A percentile compares a stretch with the other conserved stretches of the same genome.
phyloP scores from a whole-genome alignment of 2,888 invertebrate genomes.

The Clistopyga incitator region DNA sequence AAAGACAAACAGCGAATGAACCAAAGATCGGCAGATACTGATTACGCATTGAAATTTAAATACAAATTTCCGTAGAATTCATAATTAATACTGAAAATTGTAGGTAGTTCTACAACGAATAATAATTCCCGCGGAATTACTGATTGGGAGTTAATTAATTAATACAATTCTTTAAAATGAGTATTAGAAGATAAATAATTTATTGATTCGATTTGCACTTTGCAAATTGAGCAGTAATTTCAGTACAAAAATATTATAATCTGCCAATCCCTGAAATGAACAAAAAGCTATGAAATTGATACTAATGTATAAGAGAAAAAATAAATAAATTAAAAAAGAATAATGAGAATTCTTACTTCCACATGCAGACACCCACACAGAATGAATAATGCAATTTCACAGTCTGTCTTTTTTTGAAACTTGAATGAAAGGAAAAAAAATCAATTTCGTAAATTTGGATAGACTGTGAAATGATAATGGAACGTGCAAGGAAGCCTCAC shows the following conservation, averaged over 20 bases:
- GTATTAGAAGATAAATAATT: too few species aligned
- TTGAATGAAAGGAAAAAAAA: not conserved
- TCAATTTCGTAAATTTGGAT: constrained; percentile 44
- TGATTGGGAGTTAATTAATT: too few species aligned
- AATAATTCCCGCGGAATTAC: too few species aligned
- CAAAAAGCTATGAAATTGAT: constrained; percentile 53
- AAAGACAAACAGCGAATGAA: constrained; percentile 48
- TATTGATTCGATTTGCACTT: too few species aligned
- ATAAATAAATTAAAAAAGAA: constrained; percentile 43
- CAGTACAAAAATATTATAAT: too few species aligned
- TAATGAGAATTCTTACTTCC: constrained; percentile 47
- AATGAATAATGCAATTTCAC: constrained; percentile 63
- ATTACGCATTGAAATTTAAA: too few species aligned
- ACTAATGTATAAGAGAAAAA: constrained; percentile 23
- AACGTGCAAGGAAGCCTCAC: constrained; percentile 86
- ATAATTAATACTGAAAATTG: too few species aligned
- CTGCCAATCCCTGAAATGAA: too few species aligned
- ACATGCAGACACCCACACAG: constrained; percentile 56
- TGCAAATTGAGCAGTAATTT: too few species aligned
- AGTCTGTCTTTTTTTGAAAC: constrained; percentile 29
- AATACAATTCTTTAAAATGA: too few species aligned
- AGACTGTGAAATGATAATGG: constrained; percentile 75
- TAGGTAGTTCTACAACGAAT: too few species aligned
- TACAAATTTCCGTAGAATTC: too few species aligned
- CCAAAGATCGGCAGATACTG: constrained; percentile 3